Evolutionary conservation across 2,888 invertebrate species (phyloP).

Genomic region (Melinopterus prodromus): DNA sequence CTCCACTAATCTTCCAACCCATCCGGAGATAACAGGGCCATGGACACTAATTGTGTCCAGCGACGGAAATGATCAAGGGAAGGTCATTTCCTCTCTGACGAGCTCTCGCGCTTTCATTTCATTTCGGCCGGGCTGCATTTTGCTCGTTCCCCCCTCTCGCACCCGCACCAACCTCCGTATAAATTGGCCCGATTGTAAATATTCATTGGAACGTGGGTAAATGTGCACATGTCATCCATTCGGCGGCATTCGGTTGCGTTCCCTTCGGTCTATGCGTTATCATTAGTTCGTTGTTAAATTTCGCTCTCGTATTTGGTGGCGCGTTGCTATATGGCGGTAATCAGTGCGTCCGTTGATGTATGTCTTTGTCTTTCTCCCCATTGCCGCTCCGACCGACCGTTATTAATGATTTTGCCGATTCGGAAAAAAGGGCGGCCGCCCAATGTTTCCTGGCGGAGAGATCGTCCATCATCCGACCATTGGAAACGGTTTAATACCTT

Average conservation of each 20-base stretch:
- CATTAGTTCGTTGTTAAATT: constrained; percentile 31
- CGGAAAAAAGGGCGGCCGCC: constrained; percentile 27
- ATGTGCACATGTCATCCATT: constrained; percentile 37
- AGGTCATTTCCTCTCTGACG: constrained; percentile 21
- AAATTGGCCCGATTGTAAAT: constrained; percentile 39
- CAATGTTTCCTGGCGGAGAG: constrained; percentile 26
- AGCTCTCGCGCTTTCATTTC: constrained; percentile 20
- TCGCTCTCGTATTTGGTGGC: constrained; percentile 4
- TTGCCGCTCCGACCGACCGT: constrained; percentile 17
- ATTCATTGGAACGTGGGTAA: constrained; percentile 41
- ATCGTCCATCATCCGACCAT: constrained; percentile 32
- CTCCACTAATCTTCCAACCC: not conserved
- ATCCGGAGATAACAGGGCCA: not conserved
- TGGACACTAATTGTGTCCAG: not conserved
- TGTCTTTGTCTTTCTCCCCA: constrained; percentile 19
- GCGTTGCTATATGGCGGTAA: not conserved
- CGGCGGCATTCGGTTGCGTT: not conserved
- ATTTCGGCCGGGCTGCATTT: constrained; percentile 18
- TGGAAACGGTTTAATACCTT: constrained; percentile 28
- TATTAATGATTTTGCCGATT: constrained; percentile 36
- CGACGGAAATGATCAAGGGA: not conserved
- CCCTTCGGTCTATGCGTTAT: constrained; percentile 28
- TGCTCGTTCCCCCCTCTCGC: not conserved
- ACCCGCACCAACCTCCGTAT: constrained; percentile 9
- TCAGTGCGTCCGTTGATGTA: constrained; percentile 30